Percentiles rank a stretch among this genome's conserved stretches.
phyloP scores from a whole-genome alignment of 2,113 vertebrate genomes.

The Paratilapia polleni region DNA sequence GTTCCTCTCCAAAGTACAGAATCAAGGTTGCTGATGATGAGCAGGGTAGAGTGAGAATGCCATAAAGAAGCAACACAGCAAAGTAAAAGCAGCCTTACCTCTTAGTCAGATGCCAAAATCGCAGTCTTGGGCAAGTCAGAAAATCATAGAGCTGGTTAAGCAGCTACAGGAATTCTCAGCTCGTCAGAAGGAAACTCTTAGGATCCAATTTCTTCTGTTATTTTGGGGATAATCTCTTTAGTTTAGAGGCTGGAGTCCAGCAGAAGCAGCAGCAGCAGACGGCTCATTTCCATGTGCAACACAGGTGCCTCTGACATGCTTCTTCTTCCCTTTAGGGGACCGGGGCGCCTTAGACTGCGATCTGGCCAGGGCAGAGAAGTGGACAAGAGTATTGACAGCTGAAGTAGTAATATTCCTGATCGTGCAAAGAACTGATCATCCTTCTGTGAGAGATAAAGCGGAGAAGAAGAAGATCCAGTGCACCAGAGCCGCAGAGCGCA shows the following conservation, averaged over 20 bases:
- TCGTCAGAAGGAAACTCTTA: slow-evolving; percentile 30
- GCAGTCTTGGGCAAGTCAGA: slow-evolving; percentile 45
- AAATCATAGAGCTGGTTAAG: slow-evolving; percentile 49
- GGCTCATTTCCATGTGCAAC: slow-evolving; percentile 55
- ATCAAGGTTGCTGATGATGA: slow-evolving; percentile 3
- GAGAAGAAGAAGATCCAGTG: slow-evolving; percentile 46
- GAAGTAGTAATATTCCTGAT: slow-evolving; percentile 57
- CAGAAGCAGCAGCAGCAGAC: slow-evolving; percentile 30
- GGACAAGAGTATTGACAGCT: slow-evolving; percentile 14
- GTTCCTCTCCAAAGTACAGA: slow-evolving; percentile 33
- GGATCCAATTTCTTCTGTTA: slow-evolving; percentile 27
- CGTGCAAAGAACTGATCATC: slow-evolving; percentile 54
- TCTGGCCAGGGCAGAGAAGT: slow-evolving; percentile 34
- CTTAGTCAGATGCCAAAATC: slow-evolving; percentile 53
- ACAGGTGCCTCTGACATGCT: slow-evolving; percentile 59
- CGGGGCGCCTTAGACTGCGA: slow-evolving; percentile 33
- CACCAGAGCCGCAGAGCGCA: slow-evolving; percentile 47
- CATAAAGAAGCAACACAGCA: slow-evolving; percentile 3
- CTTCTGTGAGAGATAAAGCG: slow-evolving; percentile 45
- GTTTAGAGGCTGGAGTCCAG: slow-evolving; percentile 57
- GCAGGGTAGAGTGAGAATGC: not conserved
- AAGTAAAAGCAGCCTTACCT: slow-evolving; percentile 62
- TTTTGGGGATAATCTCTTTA: slow-evolving; percentile 47
- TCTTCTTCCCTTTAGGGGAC: slow-evolving; percentile 43
- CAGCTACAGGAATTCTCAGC: slow-evolving; percentile 29